Evolutionary conservation across 2,113 vertebrate genomes (phyloP).

Genomic region (Phodopus roborovskii): DNA sequence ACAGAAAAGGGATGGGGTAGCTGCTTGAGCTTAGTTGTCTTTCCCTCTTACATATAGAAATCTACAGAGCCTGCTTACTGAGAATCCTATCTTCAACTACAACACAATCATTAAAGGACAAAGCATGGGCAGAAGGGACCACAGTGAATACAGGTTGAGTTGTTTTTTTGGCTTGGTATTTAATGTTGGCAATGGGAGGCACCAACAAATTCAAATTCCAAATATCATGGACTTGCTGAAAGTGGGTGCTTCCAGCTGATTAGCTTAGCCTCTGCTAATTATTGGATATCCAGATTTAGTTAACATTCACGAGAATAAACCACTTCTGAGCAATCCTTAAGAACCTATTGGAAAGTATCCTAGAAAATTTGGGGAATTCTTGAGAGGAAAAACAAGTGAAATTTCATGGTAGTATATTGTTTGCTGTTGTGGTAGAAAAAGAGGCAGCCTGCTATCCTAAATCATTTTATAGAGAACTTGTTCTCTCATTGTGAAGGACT

Average conservation of each 20-base stretch:
- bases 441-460: background rate
- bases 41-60: background rate
- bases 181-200: background rate
- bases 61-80: background rate
- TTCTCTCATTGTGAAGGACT: background rate
- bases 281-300: conserved; percentile 23
- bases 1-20: background rate
- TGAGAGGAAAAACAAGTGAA: conserved; percentile 44
- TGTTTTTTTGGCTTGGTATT: background rate
- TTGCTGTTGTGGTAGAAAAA: background rate
- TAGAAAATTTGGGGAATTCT: background rate
- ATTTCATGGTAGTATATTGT: background rate
- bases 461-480: background rate
- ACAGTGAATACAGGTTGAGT: background rate
- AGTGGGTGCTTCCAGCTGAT: background rate
- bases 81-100: background rate
- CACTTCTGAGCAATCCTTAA: background rate
- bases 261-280: conserved; percentile 27
- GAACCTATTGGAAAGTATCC: conserved; percentile 27
- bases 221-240: conserved; percentile 30
- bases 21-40: background rate
- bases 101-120: conserved; percentile 16
- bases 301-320: conserved; percentile 21
- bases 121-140: background rate
- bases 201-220: conserved; percentile 44